A percentile compares a stretch with the other conserved stretches of the same genome.
phyloP scores from a whole-genome alignment of 2,113 vertebrate genomes.

The Petrocephalus zakoni region DNA sequence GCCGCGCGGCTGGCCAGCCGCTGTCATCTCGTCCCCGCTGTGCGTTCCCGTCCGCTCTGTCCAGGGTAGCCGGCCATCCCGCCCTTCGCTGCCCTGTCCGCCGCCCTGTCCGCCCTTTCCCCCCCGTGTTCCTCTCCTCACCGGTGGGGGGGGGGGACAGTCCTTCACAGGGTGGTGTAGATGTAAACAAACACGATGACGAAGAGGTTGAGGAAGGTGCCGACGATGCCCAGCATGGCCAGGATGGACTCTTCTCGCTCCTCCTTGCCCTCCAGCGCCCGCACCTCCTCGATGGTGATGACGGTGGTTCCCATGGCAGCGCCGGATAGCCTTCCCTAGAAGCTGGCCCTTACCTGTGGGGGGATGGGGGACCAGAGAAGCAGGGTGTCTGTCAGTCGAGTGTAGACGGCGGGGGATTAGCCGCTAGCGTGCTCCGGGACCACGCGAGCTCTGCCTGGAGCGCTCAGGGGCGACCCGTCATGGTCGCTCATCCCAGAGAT shows the following conservation, averaged over 20 bases:
- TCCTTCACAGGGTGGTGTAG: conserved; percentile 76
- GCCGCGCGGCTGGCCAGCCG: conserved; percentile 28
- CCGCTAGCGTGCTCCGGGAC: background rate
- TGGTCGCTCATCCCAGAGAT: background rate
- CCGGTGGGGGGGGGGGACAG: conserved; percentile 6
- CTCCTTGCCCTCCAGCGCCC: conserved; percentile 74
- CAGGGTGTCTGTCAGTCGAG: background rate
- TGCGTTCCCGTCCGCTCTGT: conserved; percentile 22
- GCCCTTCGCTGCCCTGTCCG: background rate
- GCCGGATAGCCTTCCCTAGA: conserved; percentile 60
- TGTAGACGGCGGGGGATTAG: background rate
- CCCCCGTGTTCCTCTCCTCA: background rate
- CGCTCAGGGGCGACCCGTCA: background rate
- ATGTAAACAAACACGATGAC: conserved; percentile 85
- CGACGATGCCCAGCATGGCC: conserved; percentile 77
- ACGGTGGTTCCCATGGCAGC: conserved; percentile 78
- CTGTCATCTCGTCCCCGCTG: conserved; percentile 48
- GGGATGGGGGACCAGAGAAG: background rate
- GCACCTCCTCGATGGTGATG: conserved; percentile 75
- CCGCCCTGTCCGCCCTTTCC: background rate
- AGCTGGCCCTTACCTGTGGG: conserved; percentile 66
- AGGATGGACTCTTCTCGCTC: conserved; percentile 85
- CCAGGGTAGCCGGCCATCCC: conserved; percentile 30
- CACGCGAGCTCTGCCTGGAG: background rate
- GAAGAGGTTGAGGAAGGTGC: conserved; percentile 82